Evolutionary conservation across 2,113 vertebrate genomes (phyloP).

Genomic region (Turnix velox): DNA sequence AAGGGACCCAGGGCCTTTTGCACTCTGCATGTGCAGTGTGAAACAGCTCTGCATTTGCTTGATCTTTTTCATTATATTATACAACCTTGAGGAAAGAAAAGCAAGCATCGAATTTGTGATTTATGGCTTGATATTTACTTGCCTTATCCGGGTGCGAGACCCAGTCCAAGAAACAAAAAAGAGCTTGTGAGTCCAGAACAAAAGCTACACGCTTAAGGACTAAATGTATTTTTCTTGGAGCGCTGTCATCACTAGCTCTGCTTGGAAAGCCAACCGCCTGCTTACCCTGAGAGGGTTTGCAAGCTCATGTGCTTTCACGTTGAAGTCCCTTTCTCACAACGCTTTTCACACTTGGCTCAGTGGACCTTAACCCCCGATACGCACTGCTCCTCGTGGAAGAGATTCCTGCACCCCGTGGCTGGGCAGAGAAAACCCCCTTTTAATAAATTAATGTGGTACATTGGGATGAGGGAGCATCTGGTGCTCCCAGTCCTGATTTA

Average conservation of each 20-base stretch:
- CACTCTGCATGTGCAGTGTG: conserved; percentile 2
- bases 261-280: conserved; percentile 37
- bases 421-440: conserved; percentile 21
- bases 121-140: conserved; percentile 57
- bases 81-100: conserved; percentile 64
- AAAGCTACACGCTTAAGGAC: conserved; percentile 30
- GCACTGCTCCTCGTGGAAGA: background rate
- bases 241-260: background rate
- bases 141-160: conserved; percentile 45
- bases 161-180: conserved; percentile 54
- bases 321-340: background rate
- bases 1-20: conserved; percentile 41
- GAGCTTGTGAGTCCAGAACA: conserved; percentile 30
- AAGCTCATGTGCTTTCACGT: conserved; percentile 14
- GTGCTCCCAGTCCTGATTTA: conserved; percentile 65
- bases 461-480: conserved; percentile 45
- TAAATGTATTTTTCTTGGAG: conserved; percentile 66
- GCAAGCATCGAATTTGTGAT: conserved; percentile 36
- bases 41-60: conserved; percentile 41
- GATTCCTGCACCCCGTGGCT: conserved; percentile 29
- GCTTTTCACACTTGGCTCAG: background rate
- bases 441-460: conserved; percentile 57
- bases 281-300: conserved; percentile 4
- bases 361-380: conserved; percentile 5
- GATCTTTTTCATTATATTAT: conserved; percentile 44